These are phyloP conservation scores for Gobius niger DNA, from an alignment of 2,113 vertebrate species.

Conservation along the genomic window DNA sequence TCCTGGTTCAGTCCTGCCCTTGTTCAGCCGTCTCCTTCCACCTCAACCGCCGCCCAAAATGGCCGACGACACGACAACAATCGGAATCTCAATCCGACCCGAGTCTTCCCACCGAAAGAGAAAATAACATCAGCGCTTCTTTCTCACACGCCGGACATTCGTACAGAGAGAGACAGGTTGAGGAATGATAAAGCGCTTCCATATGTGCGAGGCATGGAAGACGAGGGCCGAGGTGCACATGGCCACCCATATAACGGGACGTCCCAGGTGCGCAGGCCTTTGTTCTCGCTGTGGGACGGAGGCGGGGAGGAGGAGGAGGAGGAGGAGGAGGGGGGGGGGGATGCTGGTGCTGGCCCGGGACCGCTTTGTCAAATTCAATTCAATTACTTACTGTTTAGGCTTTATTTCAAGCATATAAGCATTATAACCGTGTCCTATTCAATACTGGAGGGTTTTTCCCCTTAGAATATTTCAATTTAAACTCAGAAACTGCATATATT, in stretches of 20 bases:
- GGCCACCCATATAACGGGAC: constrained; percentile 70
- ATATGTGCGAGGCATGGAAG: constrained; percentile 71
- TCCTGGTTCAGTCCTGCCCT: neutral
- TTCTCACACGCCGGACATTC: constrained; percentile 23
- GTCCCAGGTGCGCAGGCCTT: constrained; percentile 72
- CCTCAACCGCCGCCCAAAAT: neutral
- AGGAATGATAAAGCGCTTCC: constrained; percentile 72
- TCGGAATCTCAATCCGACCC: neutral
- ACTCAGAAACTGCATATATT: no score
- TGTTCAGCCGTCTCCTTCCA: neutral
- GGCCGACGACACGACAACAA: constrained; percentile 3
- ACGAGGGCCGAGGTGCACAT: constrained; percentile 58
- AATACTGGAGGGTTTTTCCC: no score
- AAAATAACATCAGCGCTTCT: neutral
- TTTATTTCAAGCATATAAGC: neutral
- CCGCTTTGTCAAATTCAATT: constrained; percentile 22
- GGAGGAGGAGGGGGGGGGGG: neutral
- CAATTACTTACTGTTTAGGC: neutral
- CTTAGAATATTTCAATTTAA: no score
- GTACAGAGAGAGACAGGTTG: constrained; percentile 25
- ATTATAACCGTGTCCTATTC: no score
- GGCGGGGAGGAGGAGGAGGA: neutral
- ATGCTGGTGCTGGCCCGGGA: neutral
- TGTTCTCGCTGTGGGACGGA: constrained; percentile 58
- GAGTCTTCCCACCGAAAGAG: constrained; percentile 28